phyloP scores from a whole-genome alignment of 1,140 invertebrate species.

The Olivierus martensii region DNA sequence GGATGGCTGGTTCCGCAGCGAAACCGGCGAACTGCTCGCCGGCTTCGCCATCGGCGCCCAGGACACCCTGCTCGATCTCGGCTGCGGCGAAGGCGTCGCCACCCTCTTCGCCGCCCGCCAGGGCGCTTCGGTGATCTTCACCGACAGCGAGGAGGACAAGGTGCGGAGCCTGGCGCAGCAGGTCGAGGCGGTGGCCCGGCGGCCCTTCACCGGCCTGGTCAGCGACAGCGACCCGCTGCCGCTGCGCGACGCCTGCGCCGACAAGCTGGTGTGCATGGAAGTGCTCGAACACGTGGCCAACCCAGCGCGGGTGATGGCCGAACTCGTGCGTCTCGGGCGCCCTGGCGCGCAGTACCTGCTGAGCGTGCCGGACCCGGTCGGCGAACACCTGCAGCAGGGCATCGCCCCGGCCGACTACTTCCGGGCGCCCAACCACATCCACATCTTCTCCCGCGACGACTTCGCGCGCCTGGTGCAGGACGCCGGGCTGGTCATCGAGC shows the following conservation, averaged over 20 bases:
- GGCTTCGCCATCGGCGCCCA: no score
- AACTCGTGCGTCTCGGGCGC: neutral
- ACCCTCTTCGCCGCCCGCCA: no score
- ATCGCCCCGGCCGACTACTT: neutral
- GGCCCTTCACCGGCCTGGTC: slow-evolving; percentile 4
- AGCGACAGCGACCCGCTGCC: slow-evolving; percentile 3
- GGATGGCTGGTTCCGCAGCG: no score
- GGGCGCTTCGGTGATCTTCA: no score
- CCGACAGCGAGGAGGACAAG: no score
- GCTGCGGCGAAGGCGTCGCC: slow-evolving; percentile 2
- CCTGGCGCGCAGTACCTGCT: neutral
- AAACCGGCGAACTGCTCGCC: no score
- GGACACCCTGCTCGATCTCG: no score
- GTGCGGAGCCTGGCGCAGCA: no score
- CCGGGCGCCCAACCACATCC: no score
- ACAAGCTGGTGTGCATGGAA: neutral
- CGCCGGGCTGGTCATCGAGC: neutral
- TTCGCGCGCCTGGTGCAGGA: slow-evolving; percentile 1
- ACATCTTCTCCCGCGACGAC: no score
- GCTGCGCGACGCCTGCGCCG: slow-evolving; percentile 1
- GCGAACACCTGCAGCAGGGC: neutral
- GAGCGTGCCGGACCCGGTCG: neutral
- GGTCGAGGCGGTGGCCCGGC: no score
- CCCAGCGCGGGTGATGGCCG: slow-evolving; percentile 12
- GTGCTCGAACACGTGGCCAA: neutral